Percentiles rank a stretch among this genome's conserved stretches.
These are phyloP conservation scores for Plagodis dolabraria DNA, from an alignment of 2,888 invertebrate genomes.

Conservation along the genomic window DNA sequence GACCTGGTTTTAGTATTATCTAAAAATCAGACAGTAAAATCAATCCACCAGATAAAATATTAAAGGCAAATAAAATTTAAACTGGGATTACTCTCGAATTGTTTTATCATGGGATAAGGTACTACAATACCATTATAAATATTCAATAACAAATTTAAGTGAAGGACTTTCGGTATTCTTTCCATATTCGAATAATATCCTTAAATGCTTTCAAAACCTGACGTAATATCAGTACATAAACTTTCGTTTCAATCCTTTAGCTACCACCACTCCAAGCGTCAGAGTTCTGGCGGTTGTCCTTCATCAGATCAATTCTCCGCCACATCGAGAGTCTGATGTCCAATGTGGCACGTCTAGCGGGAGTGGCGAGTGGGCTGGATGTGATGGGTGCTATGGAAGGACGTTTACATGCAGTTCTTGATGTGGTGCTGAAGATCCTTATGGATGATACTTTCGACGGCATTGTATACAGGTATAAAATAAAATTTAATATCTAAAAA, in stretches of 20 bases:
- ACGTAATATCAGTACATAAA: not conserved
- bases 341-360: slow-evolving; percentile 71
- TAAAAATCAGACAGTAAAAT: too few species aligned
- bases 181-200: too few species aligned
- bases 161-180: too few species aligned
- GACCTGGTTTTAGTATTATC: too few species aligned
- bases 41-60: too few species aligned
- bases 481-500: too few species aligned
- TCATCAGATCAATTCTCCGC: slow-evolving; percentile 71
- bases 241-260: slow-evolving; percentile 43
- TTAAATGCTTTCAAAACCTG: not conserved
- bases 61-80: too few species aligned
- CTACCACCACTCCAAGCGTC: slow-evolving; percentile 64
- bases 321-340: slow-evolving; percentile 65
- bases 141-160: too few species aligned
- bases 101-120: too few species aligned
- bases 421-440: slow-evolving; percentile 71
- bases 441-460: slow-evolving; percentile 74
- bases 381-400: slow-evolving; percentile 57
- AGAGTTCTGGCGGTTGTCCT: slow-evolving; percentile 78
- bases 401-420: slow-evolving; percentile 65
- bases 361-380: slow-evolving; percentile 72
- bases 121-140: too few species aligned
- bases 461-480: slow-evolving; percentile 69
- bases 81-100: too few species aligned